Base-by-base conservation (phyloP, 2,797 vertebrate species). In the Schizopygopsis malacanthus region DNA sequence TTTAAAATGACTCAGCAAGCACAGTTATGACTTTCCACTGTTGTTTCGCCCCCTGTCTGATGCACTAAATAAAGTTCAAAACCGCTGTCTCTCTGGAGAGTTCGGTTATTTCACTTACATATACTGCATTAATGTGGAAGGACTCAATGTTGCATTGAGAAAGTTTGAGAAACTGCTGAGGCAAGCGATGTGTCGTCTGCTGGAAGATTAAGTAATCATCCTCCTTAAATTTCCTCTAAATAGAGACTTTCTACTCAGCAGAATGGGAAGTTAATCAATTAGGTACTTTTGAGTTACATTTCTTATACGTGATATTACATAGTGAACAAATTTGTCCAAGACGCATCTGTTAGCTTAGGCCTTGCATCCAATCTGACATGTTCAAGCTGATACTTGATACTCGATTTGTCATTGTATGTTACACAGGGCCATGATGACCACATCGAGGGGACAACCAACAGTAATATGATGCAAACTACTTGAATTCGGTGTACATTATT, bases 201-300 rank as follows among this genome's bases (percentile, higher is more conserved):
- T 70, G 67, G 65, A 85, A 81, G 47, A 65, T 90, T 90, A 87
- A 81, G 87, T 88, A 90, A 91, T 65, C 71, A 6, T 82, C 50
- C 56, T 56, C 28, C n/a, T n/a, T 33, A 87, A 77, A 84, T 90
- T 90, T 91, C 86, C 83, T 86, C 80, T 90, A 82, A 89, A 89
- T 59, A 81, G 50, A 82, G 72, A 79, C 70, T 89, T 89, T 90
- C 85, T 72, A 76, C 50, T 45, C 82, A 87, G 78, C 33, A 81
- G 81, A 91, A 89, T 86, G 77, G 86, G 91, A 92, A 90, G 89
- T 90, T 86, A 75, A 86, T 89, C 59, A 86, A 79, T 90, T 88
- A 82, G 65, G 82, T 91, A 83, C 90, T 86, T 84, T 54, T 43
- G 56, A 54, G 88, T 88, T 81, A 89, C 77, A 70, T 70, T 82